phyloP scores from a whole-genome alignment of 2,113 vertebrate genomes.

The Pagrus major region DNA sequence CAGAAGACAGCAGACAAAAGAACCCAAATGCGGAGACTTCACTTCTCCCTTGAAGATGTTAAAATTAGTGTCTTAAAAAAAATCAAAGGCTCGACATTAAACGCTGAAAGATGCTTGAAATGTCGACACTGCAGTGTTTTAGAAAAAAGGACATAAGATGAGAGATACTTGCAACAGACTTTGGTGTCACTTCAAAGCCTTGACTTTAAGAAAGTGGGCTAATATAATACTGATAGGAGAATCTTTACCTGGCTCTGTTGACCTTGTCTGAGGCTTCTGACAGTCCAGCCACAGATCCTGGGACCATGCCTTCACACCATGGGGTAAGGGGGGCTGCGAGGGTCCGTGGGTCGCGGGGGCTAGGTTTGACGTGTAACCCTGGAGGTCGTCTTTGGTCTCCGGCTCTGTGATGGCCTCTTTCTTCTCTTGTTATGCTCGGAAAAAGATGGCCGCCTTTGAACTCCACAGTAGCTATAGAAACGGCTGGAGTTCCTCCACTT shows the following conservation, averaged over 20 bases:
- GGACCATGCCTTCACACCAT: constrained; percentile 49
- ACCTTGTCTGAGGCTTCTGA: constrained; percentile 71
- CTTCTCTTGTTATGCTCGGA: constrained; percentile 82
- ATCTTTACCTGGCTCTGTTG: constrained; percentile 76
- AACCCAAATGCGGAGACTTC: constrained; percentile 78
- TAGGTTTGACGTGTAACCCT: constrained; percentile 77
- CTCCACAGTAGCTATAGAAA: constrained; percentile 82
- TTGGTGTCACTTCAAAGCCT: constrained; percentile 86
- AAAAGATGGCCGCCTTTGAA: constrained; percentile 85
- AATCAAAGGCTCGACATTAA: constrained; percentile 84
- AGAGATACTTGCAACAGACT: constrained; percentile 81
- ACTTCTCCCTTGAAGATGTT: constrained; percentile 83
- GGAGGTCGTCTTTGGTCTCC: constrained; percentile 80
- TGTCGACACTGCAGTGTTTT: constrained; percentile 82
- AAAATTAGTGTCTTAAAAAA: constrained; percentile 84
- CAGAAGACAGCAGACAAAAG: constrained; percentile 82
- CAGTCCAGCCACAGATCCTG: constrained; percentile 59
- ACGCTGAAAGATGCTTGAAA: constrained; percentile 81
- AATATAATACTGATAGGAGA: constrained; percentile 77
- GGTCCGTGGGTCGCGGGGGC: constrained; percentile 56
- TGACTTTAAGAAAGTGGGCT: constrained; percentile 79
- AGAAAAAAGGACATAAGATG: constrained; percentile 79
- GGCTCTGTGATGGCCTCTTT: constrained; percentile 78
- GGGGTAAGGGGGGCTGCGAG: constrained; percentile 42
- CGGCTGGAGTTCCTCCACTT: constrained; percentile 83